Conservation (phyloP, 2,888 invertebrate species). For the Rhingia campestris region DNA sequence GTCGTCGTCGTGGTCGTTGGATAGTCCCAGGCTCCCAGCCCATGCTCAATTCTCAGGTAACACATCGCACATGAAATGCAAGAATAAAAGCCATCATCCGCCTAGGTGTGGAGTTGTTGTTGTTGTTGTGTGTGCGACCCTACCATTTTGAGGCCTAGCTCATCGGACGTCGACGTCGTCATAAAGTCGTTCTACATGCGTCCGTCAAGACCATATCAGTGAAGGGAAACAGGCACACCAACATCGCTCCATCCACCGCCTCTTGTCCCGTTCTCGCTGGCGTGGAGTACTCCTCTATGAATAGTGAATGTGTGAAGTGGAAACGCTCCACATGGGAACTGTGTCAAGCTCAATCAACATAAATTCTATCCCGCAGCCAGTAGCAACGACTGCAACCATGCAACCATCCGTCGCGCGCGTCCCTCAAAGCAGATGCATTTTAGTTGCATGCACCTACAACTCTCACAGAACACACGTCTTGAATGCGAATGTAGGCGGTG, state of each 20-base stretch:
- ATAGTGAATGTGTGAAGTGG: conserved; percentile 66
- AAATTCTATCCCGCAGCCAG: conserved; percentile 69
- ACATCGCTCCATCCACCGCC: conserved; percentile 16
- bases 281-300: conserved; percentile 31
- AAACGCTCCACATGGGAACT: conserved; percentile 74
- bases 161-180: conserved; percentile 1
- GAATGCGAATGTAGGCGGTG: not conserved
- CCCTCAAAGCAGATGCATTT: conserved; percentile 53
- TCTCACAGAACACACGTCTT: conserved; percentile 16
- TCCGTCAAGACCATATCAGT: conserved; percentile 47
- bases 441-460: conserved; percentile 31
- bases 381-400: conserved; percentile 23
- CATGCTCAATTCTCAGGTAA: conserved; percentile 53
- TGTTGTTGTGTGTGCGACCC: conserved; percentile 27
- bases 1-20: conserved; percentile 22
- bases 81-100: conserved; percentile 61
- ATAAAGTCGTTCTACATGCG: conserved; percentile 43
- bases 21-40: conserved; percentile 14
- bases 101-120: conserved; percentile 7
- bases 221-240: conserved; percentile 61
- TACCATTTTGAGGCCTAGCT: conserved; percentile 31
- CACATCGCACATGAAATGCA: conserved; percentile 35
- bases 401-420: not conserved
- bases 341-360: conserved; percentile 74
- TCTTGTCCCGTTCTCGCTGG: conserved; percentile 10